These are phyloP conservation scores for Onchidella celtica DNA, from an alignment of 2,888 invertebrate genomes.

Conservation along the genomic window DNA sequence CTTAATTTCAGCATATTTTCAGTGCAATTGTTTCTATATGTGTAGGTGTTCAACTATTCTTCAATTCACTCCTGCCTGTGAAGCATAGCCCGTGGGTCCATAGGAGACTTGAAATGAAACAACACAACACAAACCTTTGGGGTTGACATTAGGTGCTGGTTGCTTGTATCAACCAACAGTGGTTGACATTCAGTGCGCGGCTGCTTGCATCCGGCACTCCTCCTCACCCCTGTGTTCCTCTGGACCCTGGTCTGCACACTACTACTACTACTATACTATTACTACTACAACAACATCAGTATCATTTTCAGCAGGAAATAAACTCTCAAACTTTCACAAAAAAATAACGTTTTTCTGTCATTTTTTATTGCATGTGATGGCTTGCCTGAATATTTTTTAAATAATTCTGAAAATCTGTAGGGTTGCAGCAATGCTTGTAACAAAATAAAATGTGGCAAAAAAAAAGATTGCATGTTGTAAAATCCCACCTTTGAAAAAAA, in stretches of 20 bases:
- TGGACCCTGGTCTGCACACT: conserved; percentile 43
- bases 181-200: background rate
- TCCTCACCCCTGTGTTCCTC: conserved; percentile 15
- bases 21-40: conserved; percentile 49
- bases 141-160: background rate
- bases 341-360: background rate
- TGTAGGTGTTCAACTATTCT: conserved; percentile 47
- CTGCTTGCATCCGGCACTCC: background rate
- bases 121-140: background rate
- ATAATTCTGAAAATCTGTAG: too few species aligned
- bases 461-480: too few species aligned
- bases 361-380: too few species aligned
- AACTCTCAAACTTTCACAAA: conserved; percentile 50
- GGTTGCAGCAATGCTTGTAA: too few species aligned
- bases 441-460: too few species aligned
- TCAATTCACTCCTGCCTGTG: conserved; percentile 46
- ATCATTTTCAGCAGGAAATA: conserved; percentile 53
- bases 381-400: too few species aligned
- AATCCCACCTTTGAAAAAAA: too few species aligned
- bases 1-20: conserved; percentile 48
- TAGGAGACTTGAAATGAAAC: conserved; percentile 15
- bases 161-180: too few species aligned
- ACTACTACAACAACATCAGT: conserved; percentile 42
- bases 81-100: conserved; percentile 33
- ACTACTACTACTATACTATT: conserved; percentile 36